A percentile compares a stretch with the other conserved stretches of the same genome.
phyloP scores from a whole-genome alignment of 1,140 invertebrate genomes.

The Zaprionus davidi region DNA sequence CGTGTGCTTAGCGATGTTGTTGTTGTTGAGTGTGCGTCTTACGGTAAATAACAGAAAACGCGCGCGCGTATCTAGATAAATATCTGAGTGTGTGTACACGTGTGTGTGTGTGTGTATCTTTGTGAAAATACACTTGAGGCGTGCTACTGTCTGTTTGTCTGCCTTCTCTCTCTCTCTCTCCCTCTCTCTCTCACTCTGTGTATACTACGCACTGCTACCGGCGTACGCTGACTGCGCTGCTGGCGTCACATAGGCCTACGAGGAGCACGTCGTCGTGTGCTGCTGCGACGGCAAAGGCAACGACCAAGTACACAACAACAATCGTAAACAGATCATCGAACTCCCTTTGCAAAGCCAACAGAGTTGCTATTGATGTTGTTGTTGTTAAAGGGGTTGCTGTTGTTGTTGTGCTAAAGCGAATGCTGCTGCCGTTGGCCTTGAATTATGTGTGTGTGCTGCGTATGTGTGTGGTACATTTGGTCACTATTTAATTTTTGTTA shows the following conservation, averaged over 20 bases:
- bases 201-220: conserved; percentile 51
- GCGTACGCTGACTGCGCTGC: conserved; percentile 42
- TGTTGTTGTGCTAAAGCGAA: not conserved
- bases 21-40: conserved; percentile 52
- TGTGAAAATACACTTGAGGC: conserved; percentile 78
- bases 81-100: conserved; percentile 42
- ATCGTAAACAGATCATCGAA: conserved; percentile 81
- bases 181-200: not conserved
- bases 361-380: conserved; percentile 20
- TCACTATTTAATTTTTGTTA: conserved; percentile 77
- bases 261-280: not conserved
- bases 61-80: conserved; percentile 75
- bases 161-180: not conserved
- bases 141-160: conserved; percentile 53
- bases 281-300: conserved; percentile 39
- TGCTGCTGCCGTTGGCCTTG: conserved; percentile 63
- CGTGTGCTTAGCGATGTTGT: conserved; percentile 48
- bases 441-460: conserved; percentile 32
- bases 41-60: conserved; percentile 57
- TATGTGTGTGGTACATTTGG: conserved; percentile 36
- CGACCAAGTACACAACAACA: conserved; percentile 60
- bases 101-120: conserved; percentile 20
- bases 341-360: conserved; percentile 48
- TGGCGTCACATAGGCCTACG: conserved; percentile 37
- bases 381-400: conserved; percentile 16